Evolutionary conservation across 2,888 invertebrate species (phyloP), one percentile per base, ranked within the genome.

Genomic region (Rotaria macrura): DNA sequence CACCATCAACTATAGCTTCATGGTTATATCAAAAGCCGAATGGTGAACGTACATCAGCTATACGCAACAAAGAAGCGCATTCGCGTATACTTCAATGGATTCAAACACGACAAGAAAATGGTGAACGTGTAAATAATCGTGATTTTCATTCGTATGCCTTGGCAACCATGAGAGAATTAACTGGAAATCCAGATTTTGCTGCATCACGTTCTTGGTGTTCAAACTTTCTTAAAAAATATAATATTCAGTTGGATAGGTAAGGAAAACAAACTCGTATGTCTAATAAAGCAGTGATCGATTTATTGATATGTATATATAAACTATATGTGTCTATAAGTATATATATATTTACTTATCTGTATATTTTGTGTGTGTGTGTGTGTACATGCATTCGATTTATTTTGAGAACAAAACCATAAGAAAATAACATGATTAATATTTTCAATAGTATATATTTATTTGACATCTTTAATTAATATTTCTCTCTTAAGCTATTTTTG

Each of bases 21-120:
- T 79, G 79, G 79, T 43, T 79, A n/a, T 79, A 79, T 79, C 79
- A 79, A 79, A 79, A 79, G n/a, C 79, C 79, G 4, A 79, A 79
- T 43, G 79, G 79, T 79, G 79, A 79, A 79, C 79, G 79, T 43
- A 79, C 79, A 40, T 79, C 79, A 79, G 79, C 79, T 79, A 40
- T 79, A 43, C 79, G 79, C 25, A 79, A 79, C 43, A 79, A 79
- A 43, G 79, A 79, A 79, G 79, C 79, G n/a, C 79, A 79, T 43
- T 43, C 79, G 20, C 40, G 79, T 25, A 79, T 79, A n/a, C 79
- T 79, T 38, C 43, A 79, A 43, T 79, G 79, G 79, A 43, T 79
- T 43, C 40, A 79, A 79, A 3, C 25, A 79, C 43, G 79, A n/a
- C 79, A 43, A 43, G 79, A 79, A n/a, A 43, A 43, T 79, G 79